Conservation (phyloP, 2,888 invertebrate species). For the Copidosoma aretas region DNA sequence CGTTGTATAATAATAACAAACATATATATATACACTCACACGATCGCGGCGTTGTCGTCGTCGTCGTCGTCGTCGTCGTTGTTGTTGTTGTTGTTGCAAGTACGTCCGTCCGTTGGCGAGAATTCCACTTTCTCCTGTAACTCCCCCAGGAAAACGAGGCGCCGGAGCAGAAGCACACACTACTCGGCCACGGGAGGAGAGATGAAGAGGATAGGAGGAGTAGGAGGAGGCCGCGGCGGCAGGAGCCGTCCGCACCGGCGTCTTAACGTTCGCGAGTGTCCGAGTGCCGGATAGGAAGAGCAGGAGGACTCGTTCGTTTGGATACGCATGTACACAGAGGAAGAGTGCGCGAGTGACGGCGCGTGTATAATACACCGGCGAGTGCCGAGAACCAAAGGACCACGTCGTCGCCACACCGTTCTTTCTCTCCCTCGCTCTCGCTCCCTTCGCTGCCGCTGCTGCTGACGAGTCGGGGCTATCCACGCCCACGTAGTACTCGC, state of each 20-base stretch:
- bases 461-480: background rate
- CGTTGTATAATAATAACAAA: background rate
- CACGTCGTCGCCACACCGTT: background rate
- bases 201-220: background rate
- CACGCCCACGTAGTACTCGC: background rate
- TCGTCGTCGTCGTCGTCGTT: too few species aligned
- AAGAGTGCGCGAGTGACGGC: too few species aligned
- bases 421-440: background rate
- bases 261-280: background rate
- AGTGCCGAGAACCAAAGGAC: too few species aligned
- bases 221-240: slow-evolving; percentile 34
- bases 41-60: too few species aligned
- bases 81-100: too few species aligned
- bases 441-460: background rate
- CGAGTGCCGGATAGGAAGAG: slow-evolving; percentile 25
- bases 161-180: too few species aligned
- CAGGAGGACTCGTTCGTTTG: background rate
- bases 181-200: background rate
- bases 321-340: background rate
- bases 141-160: slow-evolving; percentile 38
- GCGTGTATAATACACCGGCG: too few species aligned
- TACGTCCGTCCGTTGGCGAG: slow-evolving; percentile 21
- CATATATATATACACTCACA: too few species aligned
- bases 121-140: slow-evolving; percentile 29
- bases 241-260: slow-evolving; percentile 28